Base-by-base conservation (phyloP, 2,797 vertebrate genomes). In the Columba guinea region DNA sequence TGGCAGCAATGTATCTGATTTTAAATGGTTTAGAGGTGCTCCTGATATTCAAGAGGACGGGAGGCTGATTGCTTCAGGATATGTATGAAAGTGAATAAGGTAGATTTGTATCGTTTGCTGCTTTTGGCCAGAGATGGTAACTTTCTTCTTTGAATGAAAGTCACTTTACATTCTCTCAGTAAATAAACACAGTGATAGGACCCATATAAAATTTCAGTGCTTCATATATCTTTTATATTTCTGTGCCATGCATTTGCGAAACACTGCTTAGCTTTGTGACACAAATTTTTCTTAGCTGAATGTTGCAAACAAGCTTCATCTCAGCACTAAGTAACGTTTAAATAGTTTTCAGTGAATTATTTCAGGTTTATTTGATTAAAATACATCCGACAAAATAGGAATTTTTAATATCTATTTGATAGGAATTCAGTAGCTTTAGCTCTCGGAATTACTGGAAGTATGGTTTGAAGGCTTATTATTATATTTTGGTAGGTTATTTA, bases 281-380 rank as follows among this genome's bases (percentile, higher is more conserved):
- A 60, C 41, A 78, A 67, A 60, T 79, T 82, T 94, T 90, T 93
- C 44, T 74, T 89, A 67, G 65, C 49, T 59, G 52, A 93, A 70
- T 89, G 63, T 89, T 89, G 85, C 63, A 74, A 49, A 64, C 35
- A 74, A 70, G 70, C 55, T 88, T 28, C 27, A 76, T 92, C 67
- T 83, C 51, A 87, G 67, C 32, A 51, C 14, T 83, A 65, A 90
- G 48, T 48, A 76, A 68, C 84, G 27, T 59, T 52, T 67, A 83
- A 76, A 71, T 89, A 5, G 17, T 87, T 95, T 94, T 78, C 60
- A 35, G 70, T 84, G 63, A 88, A 49, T 63, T 44, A 89, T 87
- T 93, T 71, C 55, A 80, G 58, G 44, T 93, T 56, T 44, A 46
- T 87, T 90, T 96, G n/a, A 56, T 93, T 95, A 63, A 68, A 87